Evolutionary conservation across 2,797 vertebrate species (phyloP).

Genomic region (Sebastes aleutianus): DNA sequence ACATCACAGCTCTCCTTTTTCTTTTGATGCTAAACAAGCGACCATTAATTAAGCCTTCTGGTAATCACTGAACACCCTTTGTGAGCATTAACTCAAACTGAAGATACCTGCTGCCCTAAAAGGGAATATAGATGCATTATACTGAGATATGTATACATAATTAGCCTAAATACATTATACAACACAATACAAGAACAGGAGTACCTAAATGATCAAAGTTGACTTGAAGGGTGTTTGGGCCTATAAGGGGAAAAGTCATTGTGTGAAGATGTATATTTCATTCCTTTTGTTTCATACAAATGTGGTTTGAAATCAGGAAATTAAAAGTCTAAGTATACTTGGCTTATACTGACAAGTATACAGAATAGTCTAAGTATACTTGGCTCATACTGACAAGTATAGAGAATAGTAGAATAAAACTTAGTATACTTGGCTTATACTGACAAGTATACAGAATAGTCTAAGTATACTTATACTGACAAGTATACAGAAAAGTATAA

Average conservation of each 20-base stretch:
- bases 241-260: not conserved
- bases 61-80: not conserved
- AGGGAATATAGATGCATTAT: not conserved
- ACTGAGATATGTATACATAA: not conserved
- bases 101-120: not conserved
- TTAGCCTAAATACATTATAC: not conserved
- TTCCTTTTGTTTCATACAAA: not conserved
- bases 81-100: not conserved
- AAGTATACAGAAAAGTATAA: too few species aligned
- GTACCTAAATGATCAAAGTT: not conserved
- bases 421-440: too few species aligned
- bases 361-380: too few species aligned
- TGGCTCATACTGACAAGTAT: too few species aligned
- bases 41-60: not conserved
- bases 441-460: too few species aligned
- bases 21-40: not conserved
- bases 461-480: too few species aligned
- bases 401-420: too few species aligned
- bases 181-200: not conserved
- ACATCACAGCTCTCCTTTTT: conserved; percentile 10
- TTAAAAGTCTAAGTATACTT: too few species aligned
- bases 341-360: too few species aligned
- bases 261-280: not conserved
- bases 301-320: not conserved
- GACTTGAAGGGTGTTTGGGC: not conserved